These are phyloP conservation scores for Pristionchus entomophagus DNA, from an alignment of 2,888 invertebrate species.

Conservation along the genomic window DNA sequence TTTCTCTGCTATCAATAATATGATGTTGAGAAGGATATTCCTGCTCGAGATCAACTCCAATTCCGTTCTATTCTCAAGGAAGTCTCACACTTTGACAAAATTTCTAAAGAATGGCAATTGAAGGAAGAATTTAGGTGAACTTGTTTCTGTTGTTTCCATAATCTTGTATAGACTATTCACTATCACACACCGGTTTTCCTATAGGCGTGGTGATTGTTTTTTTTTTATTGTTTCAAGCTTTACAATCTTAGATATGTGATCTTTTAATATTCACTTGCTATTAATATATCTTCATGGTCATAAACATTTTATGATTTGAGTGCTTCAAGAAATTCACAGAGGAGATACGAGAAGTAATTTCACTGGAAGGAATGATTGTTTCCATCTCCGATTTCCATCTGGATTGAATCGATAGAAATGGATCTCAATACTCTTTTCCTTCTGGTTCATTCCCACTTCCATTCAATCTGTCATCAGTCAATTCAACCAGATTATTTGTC, in stretches of 20 bases:
- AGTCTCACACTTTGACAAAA: conserved; percentile 51
- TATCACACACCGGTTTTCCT: background rate
- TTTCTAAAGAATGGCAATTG: conserved; percentile 57
- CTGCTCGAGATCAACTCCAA: conserved; percentile 52
- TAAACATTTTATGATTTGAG: background rate
- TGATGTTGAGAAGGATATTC: conserved; percentile 51
- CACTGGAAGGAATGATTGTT: background rate
- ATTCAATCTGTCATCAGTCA: background rate
- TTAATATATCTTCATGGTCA: background rate
- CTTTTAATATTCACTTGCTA: background rate
- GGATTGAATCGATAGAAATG: background rate
- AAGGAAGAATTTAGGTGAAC: conserved; percentile 53
- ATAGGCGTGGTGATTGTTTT: no score
- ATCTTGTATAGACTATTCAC: background rate
- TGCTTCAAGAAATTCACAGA: background rate
- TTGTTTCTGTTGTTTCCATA: no score
- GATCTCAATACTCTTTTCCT: background rate
- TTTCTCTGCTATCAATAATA: background rate
- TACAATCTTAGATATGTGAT: no score
- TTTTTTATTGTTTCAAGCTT: no score
- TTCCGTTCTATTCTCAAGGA: conserved; percentile 59
- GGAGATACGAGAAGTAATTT: background rate
- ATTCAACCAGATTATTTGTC: background rate
- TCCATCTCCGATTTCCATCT: conserved; percentile 4
- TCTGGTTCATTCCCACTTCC: background rate